Evolutionary conservation across 2,888 invertebrate genomes (phyloP), one percentile per base, ranked within the genome.

Genomic region (Microplitis manilae): DNA sequence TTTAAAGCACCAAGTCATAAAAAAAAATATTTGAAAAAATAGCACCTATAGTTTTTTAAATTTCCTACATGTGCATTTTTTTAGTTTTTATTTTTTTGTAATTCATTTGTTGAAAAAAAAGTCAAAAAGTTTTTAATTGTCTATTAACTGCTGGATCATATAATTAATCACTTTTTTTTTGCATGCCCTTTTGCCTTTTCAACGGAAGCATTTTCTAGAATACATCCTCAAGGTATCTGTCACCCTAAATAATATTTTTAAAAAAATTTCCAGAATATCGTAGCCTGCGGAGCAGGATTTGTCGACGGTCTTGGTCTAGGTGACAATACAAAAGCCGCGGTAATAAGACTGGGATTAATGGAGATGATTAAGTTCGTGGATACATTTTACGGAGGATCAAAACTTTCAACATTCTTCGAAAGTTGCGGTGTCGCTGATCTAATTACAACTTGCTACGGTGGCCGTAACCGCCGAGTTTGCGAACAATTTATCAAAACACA

Each of bases 351-450:
- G 61, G 94, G 94, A 1, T 88, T 94, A 8, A 93, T 94, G 93
- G 94, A 94, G 85, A 94, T 93, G 92, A 90, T 94, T 41, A 91
- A 92, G 81, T 94, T 93, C 86, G 91, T 92, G 70, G 92, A 93
- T 77, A 89, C 88, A 40, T 93, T 92, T 85, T 93, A 91, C 82
- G 91, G 91, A 1, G 91, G 91, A 60, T 90, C 93, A 0, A 90
- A 92, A 80, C 87, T 92, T 62, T 88, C 91, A 15, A 94, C 94
- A 2, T 94, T 94, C 86, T 92, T 94, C 83, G 94, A 94, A 87
- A 93, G 93, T 83, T 94, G 94, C 85, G 94, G 94, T n/a, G 92
- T 94, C 5, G 94, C 94, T 38, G 94, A 94, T 89, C 90, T 94
- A 39, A 92, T 94, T 77, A 94, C 94, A 0, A 94, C 94, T 1